Percentiles rank a stretch among this genome's conserved stretches.
Conservation (phyloP, 2,888 invertebrate genomes). For the Xanthostigma xanthostigma region DNA sequence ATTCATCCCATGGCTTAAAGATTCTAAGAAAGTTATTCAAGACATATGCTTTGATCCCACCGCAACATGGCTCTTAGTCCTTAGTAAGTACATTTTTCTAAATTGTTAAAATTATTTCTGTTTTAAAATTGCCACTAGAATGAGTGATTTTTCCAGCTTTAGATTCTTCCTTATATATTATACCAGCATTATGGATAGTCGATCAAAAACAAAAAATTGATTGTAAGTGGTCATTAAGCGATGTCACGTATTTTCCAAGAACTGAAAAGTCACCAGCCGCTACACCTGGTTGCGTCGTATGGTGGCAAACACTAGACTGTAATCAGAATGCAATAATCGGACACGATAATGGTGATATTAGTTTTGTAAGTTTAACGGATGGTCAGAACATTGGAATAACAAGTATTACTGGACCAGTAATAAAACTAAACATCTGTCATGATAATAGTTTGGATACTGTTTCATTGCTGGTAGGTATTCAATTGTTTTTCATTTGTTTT, state of each 20-base stretch:
- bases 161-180: slow-evolving; percentile 43
- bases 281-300: slow-evolving; percentile 46
- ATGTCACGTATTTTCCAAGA: slow-evolving; percentile 35
- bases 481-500: not conserved
- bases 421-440: slow-evolving; percentile 49
- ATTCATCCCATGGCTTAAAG: slow-evolving; percentile 27
- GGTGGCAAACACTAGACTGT: slow-evolving; percentile 65
- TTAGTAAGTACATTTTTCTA: slow-evolving; percentile 30
- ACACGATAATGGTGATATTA: slow-evolving; percentile 44
- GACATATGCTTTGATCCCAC: slow-evolving; percentile 73
- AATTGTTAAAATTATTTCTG: slow-evolving; percentile 16
- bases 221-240: slow-evolving; percentile 40
- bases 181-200: slow-evolving; percentile 42
- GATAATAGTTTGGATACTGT: slow-evolving; percentile 51
- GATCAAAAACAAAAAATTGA: slow-evolving; percentile 36
- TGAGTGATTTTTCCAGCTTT: slow-evolving; percentile 24
- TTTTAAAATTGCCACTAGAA: not conserved
- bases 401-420: slow-evolving; percentile 45
- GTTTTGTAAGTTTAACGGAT: slow-evolving; percentile 51
- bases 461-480: slow-evolving; percentile 43
- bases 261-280: slow-evolving; percentile 22
- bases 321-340: slow-evolving; percentile 55
- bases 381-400: slow-evolving; percentile 51
- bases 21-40: slow-evolving; percentile 33
- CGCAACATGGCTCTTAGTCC: slow-evolving; percentile 58